Evolutionary conservation across 2,888 invertebrate species (phyloP), one percentile per base, ranked within the genome.

Genomic region (Eupithecia exiguata): DNA sequence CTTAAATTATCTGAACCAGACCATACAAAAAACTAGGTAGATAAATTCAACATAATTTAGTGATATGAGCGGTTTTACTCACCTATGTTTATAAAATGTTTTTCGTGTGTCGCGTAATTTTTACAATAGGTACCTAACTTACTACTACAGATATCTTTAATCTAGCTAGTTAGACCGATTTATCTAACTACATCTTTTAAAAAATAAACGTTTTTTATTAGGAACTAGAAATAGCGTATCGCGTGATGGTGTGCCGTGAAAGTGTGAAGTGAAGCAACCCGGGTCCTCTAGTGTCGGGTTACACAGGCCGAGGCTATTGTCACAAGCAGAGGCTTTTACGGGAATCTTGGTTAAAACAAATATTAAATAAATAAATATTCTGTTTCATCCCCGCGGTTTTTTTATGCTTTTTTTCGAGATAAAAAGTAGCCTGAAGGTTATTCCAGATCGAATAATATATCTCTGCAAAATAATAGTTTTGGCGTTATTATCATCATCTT

Each of bases 191-290:
- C 35, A n/a, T 2, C 30, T 1, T 38, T 18, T 3, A 38, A 14
- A 38, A 16, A 36, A 12, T 38, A 36, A 21, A 16, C 21, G 3
- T 30, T 65, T 38, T 63, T 63, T 63, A n/a, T 18, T 36, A 35
- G 58, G 30, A 30, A 58, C 69, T 61, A 61, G 40, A 36, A 65
- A 58, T 43, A 65, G 18, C n/a, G 43, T 58, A 67, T 76, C 70
- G 71, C 69, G 76, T 43, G 78, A 78, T 75, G 78, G 62, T 43
- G 5, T 69, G 66, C 49, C 68, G 70, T 62, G 68, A 74, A 74
- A 75, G 75, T 75, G 75, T 70, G 70, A 72, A 70, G 70, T 38
- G 72, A 70, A 71, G 70, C 68, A 68, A 36, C 63, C 58, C 58
- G 58, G 21, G 58, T 63, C 46, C 30, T 65, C 72, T 75, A 70